These are phyloP conservation scores for Calycopis cecrops DNA, from an alignment of 1,140 invertebrate genomes.

Conservation along the genomic window DNA sequence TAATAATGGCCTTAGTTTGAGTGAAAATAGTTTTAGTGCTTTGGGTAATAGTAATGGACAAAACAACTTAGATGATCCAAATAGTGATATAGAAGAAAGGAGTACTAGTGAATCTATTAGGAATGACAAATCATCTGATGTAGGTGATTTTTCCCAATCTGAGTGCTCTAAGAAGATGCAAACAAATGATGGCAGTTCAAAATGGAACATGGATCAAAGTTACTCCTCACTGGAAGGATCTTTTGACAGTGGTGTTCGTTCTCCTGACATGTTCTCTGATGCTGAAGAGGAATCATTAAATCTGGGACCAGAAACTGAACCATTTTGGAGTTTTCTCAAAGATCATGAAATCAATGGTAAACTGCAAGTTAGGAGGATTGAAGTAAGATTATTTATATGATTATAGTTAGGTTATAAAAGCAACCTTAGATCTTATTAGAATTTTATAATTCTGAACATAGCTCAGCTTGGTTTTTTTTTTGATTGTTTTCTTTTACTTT, in stretches of 20 bases:
- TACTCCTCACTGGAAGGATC: conserved; percentile 64
- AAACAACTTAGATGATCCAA: conserved; percentile 13
- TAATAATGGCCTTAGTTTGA: conserved; percentile 31
- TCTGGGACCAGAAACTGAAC: conserved; percentile 30
- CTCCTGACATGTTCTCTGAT: conserved; percentile 77
- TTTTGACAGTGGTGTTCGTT: conserved; percentile 68
- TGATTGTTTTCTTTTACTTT: not conserved
- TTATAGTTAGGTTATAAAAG: no score
- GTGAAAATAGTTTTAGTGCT: conserved; percentile 27
- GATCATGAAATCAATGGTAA: conserved; percentile 63
- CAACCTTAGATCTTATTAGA: not conserved
- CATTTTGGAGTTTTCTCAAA: conserved; percentile 57
- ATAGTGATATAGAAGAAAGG: conserved; percentile 31
- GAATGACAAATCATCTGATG: conserved; percentile 36
- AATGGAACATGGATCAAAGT: conserved; percentile 59
- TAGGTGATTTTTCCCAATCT: conserved; percentile 6
- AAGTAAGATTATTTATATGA: conserved; percentile 41
- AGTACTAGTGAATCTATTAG: conserved; percentile 31
- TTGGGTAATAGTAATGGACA: conserved; percentile 16
- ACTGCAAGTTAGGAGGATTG: conserved; percentile 57
- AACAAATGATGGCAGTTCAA: conserved; percentile 39
- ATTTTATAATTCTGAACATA: conserved; percentile 5
- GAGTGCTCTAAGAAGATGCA: not conserved
- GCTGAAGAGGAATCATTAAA: conserved; percentile 50
- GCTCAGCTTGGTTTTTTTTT: no score